These are phyloP conservation scores for Stichopus horrens DNA, from an alignment of 53 echinoderm and acorn worm genomes.

Conservation along the genomic window DNA sequence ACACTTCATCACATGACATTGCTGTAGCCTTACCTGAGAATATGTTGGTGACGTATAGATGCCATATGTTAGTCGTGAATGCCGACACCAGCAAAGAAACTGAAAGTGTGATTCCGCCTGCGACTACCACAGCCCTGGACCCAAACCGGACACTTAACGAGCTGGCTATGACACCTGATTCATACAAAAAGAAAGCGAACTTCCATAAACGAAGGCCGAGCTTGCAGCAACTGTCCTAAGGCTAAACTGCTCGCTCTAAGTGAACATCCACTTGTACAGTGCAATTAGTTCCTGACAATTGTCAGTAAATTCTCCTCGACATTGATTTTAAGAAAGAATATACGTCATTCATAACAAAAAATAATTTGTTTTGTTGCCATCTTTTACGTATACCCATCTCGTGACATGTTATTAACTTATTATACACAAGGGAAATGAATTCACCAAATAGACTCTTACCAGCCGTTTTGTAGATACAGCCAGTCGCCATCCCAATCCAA, in stretches of 20 bases:
- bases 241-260: no score
- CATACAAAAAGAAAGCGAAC: no score
- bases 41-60: slow-evolving; percentile 39
- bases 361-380: no score
- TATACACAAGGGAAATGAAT: background rate
- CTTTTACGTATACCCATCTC: no score
- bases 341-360: no score
- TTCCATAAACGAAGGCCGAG: no score
- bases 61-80: slow-evolving; percentile 51
- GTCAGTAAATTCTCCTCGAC: no score
- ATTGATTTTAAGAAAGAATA: no score
- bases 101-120: slow-evolving; percentile 40
- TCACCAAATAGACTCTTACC: background rate
- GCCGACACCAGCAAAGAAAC: slow-evolving; percentile 32
- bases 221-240: no score
- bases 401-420: background rate
- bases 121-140: slow-evolving; percentile 28
- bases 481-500: slow-evolving; percentile 45
- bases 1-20: no score
- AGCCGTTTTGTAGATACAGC: slow-evolving; percentile 46
- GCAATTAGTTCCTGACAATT: no score
- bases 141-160: slow-evolving; percentile 45
- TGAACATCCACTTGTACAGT: no score
- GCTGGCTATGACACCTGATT: slow-evolving; percentile 41
- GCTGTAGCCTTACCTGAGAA: slow-evolving; percentile 23